Conservation (phyloP, 2,888 invertebrate species). For the Lithodes maja region DNA sequence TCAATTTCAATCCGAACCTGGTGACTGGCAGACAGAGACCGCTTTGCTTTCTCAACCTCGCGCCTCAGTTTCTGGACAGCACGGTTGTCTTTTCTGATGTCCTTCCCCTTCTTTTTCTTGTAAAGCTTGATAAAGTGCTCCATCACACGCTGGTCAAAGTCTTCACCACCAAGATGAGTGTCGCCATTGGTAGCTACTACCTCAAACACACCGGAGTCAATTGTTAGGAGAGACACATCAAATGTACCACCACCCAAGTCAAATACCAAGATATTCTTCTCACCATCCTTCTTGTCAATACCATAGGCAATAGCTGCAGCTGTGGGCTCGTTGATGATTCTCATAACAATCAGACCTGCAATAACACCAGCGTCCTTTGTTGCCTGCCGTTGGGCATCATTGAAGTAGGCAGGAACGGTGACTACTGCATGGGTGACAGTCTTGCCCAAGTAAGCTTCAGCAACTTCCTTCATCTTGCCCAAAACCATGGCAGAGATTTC, state of each 20-base stretch:
- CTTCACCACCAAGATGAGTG: slow-evolving; percentile 98
- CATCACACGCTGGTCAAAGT: slow-evolving; percentile 98
- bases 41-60: slow-evolving; percentile 98
- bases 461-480: slow-evolving; percentile 98
- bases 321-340: slow-evolving; percentile 98
- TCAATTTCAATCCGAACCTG: slow-evolving; percentile 99
- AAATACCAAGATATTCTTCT: slow-evolving; percentile 98
- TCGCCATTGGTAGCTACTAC: slow-evolving; percentile 94
- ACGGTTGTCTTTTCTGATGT: slow-evolving; percentile 93
- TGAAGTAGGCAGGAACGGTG: slow-evolving; percentile 98
- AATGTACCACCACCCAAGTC: slow-evolving; percentile 99
- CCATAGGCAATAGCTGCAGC: slow-evolving; percentile 98
- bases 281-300: slow-evolving; percentile 96
- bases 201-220: slow-evolving; percentile 99
- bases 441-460: slow-evolving; percentile 97
- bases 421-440: slow-evolving; percentile 91
- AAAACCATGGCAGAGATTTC: slow-evolving; percentile 99
- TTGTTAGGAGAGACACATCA: slow-evolving; percentile 97
- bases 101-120: slow-evolving; percentile 99
- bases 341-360: slow-evolving; percentile 91
- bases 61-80: slow-evolving; percentile 97
- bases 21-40: slow-evolving; percentile 94
- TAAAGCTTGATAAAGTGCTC: slow-evolving; percentile 98
- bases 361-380: slow-evolving; percentile 99
- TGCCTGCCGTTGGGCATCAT: slow-evolving; percentile 99